These are phyloP conservation scores for Betta splendens DNA, from an alignment of 2,797 vertebrate genomes.

Conservation along the genomic window DNA sequence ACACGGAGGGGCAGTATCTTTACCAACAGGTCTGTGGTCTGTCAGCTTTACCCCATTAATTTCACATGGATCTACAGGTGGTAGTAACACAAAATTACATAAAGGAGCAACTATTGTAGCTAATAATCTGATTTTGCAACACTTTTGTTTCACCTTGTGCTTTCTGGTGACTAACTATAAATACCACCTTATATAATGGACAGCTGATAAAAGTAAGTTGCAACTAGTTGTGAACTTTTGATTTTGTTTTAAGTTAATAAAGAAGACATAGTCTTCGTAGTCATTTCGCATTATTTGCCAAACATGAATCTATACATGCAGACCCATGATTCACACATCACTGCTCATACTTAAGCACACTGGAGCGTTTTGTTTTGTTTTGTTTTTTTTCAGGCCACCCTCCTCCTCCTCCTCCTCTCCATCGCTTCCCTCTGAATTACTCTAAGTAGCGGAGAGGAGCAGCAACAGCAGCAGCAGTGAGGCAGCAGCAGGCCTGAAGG, in stretches of 20 bases:
- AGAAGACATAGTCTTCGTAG: conserved; percentile 1
- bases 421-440: conserved; percentile 47
- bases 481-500: conserved; percentile 76
- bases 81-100: neutral
- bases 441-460: conserved; percentile 63
- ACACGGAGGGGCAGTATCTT: neutral
- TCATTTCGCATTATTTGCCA: conserved; percentile 16
- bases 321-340: conserved; percentile 33
- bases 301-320: conserved; percentile 30
- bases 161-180: neutral
- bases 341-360: conserved; percentile 45
- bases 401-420: conserved; percentile 25
- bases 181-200: neutral
- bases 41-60: neutral
- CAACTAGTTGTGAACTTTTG: neutral
- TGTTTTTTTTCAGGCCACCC: neutral
- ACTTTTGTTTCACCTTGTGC: no score
- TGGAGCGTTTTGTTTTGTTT: conserved; percentile 30
- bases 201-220: neutral
- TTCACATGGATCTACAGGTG: conserved; percentile 1
- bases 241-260: conserved; percentile 4
- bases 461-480: conserved; percentile 62
- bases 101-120: neutral
- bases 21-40: neutral
- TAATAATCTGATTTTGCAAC: neutral